Base-by-base conservation (phyloP, 2,888 invertebrate species). In the Halictus quadricinctus region DNA sequence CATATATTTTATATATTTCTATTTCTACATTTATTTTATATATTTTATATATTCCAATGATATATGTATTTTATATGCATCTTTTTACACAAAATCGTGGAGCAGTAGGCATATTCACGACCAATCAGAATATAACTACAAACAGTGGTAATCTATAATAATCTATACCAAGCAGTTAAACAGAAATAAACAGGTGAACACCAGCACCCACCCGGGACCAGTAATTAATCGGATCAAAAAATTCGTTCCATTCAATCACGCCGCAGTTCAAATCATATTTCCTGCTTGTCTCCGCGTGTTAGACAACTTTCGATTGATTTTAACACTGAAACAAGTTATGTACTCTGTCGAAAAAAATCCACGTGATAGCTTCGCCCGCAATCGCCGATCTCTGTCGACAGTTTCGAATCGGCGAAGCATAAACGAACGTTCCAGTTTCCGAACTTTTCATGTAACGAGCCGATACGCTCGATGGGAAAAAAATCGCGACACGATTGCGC, bases 391-490 rank as follows among this genome's bases (percentile, higher is more conserved):
- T 21, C 36, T 18, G 36, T 66, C 66, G 66, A 66, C 66, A 21
- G 36, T 66, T 36, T 66, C 66, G 18, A 66, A 66, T 66, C 66
- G 36, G 36, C 66, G 66, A 29, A 66, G 36, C 66, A 66, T 66
- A 66, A 66, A 66, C 66, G 36, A 29, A 66, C 66, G 66, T 66
- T 66, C 36, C 66, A 66, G 66, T 66, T 36, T 66, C 66, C 36
- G 66, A 66, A 66, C 66, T 66, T 66, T 66, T 66, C 66, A 66
- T 18, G 66, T 66, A 66, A 66, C 66, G 66, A 66, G 36, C 36
- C 66, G 66, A 66, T 36, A 66, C 10, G 66, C 66, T 29, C 66
- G 21, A n/a, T 15, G 29, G 66, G 21, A 18, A 66, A 36, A 36
- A 66, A 18, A 8, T 66, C 66, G 66, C 66, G 36, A 66, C 66